Evolutionary conservation across 2,797 vertebrate species (phyloP).

Genomic region (Mycteria americana): DNA sequence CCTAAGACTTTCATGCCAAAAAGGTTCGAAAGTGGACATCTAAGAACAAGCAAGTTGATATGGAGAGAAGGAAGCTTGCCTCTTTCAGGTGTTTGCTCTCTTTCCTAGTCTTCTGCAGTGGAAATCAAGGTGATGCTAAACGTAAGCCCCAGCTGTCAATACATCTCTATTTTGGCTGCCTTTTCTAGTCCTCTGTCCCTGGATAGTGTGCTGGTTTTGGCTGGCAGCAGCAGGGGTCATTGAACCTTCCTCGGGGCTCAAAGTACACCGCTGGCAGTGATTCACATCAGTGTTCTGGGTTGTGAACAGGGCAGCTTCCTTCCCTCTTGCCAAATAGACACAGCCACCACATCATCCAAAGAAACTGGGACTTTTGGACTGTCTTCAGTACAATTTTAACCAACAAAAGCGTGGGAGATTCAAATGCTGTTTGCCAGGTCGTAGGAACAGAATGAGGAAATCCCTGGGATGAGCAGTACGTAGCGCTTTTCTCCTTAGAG

Average conservation of each 20-base stretch:
- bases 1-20: background rate
- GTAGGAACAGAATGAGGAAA: background rate
- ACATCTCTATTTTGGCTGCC: background rate
- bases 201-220: background rate
- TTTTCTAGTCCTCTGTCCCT: background rate
- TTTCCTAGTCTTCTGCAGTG: background rate
- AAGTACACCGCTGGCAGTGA: background rate
- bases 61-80: background rate
- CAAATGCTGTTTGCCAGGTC: background rate
- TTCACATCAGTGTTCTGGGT: background rate
- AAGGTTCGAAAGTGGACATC: background rate
- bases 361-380: background rate
- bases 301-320: background rate
- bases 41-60: background rate
- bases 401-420: background rate
- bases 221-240: background rate
- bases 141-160: accelerated
- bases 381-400: background rate
- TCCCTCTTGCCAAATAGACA: background rate
- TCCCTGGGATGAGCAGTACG: background rate
- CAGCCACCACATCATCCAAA: background rate
- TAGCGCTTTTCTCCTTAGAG: background rate
- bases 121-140: background rate
- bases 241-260: background rate
- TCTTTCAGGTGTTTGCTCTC: background rate